A percentile compares a stretch with the other conserved stretches of the same genome.
phyloP scores from a whole-genome alignment of 2,113 vertebrate genomes.

The Ophiodon elongatus region DNA sequence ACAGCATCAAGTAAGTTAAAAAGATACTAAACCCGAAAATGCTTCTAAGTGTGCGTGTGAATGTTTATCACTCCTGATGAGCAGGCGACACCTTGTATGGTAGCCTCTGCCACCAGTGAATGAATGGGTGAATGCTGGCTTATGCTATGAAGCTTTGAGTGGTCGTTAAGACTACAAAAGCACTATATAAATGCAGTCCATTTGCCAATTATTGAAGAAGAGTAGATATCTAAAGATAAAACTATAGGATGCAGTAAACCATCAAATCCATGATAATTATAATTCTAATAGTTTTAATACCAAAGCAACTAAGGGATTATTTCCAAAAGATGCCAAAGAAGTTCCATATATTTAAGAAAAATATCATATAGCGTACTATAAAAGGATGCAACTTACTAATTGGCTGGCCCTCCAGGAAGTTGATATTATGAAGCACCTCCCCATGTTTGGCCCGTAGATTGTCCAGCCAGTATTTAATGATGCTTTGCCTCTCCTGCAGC shows the following conservation, averaged over 20 bases:
- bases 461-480: conserved; percentile 97
- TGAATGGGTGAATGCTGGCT: not conserved
- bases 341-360: conserved; percentile 11
- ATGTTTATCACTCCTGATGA: not conserved
- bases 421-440: conserved; percentile 94
- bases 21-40: not conserved
- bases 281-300: conserved; percentile 10
- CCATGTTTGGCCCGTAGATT: conserved; percentile 96
- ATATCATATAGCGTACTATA: not conserved
- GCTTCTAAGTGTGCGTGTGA: not conserved
- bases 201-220: not conserved
- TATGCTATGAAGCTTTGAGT: not conserved
- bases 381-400: conserved; percentile 89
- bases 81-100: not conserved
- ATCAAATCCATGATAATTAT: not conserved
- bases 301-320: conserved; percentile 32
- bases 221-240: not conserved
- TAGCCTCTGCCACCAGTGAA: not conserved
- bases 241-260: not conserved
- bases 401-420: conserved; percentile 97
- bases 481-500: conserved; percentile 93
- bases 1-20: not conserved
- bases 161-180: not conserved
- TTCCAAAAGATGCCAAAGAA: conserved; percentile 9
- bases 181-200: too few species aligned